These are phyloP conservation scores for Gavia stellata DNA, from an alignment of 2,113 vertebrate genomes.

Conservation along the genomic window DNA sequence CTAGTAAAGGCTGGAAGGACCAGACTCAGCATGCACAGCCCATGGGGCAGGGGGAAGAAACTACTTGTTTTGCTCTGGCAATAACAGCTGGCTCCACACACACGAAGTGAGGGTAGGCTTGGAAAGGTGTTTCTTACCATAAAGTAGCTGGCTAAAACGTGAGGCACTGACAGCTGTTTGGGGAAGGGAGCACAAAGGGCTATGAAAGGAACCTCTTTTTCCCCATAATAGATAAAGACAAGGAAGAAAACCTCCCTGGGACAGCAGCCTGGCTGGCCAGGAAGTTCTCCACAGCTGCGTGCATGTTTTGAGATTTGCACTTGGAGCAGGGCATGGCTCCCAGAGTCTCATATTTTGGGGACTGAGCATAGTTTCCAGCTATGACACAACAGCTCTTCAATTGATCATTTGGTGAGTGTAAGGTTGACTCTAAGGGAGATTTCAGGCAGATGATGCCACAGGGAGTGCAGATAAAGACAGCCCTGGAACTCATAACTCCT, in stretches of 20 bases:
- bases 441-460: neutral
- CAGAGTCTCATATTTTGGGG: neutral
- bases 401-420: neutral
- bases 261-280: neutral
- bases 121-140: neutral
- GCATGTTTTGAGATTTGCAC: neutral
- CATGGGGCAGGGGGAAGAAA: neutral
- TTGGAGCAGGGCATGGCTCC: neutral
- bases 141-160: neutral
- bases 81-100: neutral
- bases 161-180: neutral
- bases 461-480: neutral
- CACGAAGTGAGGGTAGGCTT: neutral
- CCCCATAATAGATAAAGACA: neutral
- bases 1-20: neutral
- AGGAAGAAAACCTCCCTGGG: neutral
- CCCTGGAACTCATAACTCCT: neutral
- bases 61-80: neutral
- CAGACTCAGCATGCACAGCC: slow-evolving; percentile 28
- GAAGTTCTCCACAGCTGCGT: neutral
- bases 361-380: neutral
- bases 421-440: neutral
- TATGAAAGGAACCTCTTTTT: neutral
- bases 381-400: neutral
- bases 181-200: neutral